A percentile compares a stretch with the other conserved stretches of the same genome.
Evolutionary conservation across 1,140 invertebrate genomes (phyloP).

Genomic region (Calephelis nemesis): DNA sequence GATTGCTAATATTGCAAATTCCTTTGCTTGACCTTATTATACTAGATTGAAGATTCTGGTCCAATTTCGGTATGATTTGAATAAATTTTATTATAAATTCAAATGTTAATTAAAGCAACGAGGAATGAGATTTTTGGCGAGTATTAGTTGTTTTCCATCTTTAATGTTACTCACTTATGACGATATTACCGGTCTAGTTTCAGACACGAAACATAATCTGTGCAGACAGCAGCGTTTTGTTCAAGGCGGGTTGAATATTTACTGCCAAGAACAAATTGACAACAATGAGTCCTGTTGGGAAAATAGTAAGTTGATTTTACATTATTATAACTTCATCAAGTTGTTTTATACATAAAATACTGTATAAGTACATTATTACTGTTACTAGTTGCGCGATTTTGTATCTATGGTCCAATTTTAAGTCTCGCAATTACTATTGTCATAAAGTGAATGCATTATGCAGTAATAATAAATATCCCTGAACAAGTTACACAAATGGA

Average conservation of each 20-base stretch:
- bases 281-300: slow-evolving; percentile 47
- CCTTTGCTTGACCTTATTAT: slow-evolving; percentile 59
- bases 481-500: no score
- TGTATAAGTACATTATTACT: no score
- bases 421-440: no score
- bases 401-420: no score
- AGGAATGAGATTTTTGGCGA: slow-evolving; percentile 60
- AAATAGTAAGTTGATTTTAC: slow-evolving; percentile 48
- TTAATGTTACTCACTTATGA: slow-evolving; percentile 56
- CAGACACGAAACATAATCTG: slow-evolving; percentile 60
- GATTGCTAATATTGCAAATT: slow-evolving; percentile 65
- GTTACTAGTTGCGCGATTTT: no score
- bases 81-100: slow-evolving; percentile 67
- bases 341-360: no score
- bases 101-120: slow-evolving; percentile 74
- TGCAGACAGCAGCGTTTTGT: slow-evolving; percentile 46
- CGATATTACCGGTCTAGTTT: slow-evolving; percentile 63
- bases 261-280: neutral
- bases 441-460: no score
- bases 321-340: no score
- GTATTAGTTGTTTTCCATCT: slow-evolving; percentile 54
- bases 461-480: no score
- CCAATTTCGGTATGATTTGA: slow-evolving; percentile 69
- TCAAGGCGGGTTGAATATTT: slow-evolving; percentile 2
- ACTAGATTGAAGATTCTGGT: slow-evolving; percentile 64